These are phyloP conservation scores for Plumapathes pennacea DNA, from an alignment of 92 coral and sea anemone genomes.

Conservation along the genomic window DNA sequence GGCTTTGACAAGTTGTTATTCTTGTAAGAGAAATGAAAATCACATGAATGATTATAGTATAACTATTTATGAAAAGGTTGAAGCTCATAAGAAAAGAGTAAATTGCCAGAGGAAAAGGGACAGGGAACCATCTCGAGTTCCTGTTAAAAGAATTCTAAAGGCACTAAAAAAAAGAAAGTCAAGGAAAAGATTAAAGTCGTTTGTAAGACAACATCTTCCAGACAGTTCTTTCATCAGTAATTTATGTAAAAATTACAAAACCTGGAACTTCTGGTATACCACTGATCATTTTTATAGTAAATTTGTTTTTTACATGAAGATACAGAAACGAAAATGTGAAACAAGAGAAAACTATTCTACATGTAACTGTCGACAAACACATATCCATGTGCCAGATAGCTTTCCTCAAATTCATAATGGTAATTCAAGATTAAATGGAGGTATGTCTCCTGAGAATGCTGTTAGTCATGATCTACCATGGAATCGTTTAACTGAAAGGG, in stretches of 20 bases:
- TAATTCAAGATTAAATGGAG: slow-evolving; percentile 25
- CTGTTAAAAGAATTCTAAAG: slow-evolving; percentile 15
- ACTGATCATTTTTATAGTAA: slow-evolving; percentile 10
- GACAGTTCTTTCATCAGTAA: slow-evolving; percentile 8
- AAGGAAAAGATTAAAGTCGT: slow-evolving; percentile 13
- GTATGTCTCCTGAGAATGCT: slow-evolving; percentile 16
- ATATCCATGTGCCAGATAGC: slow-evolving; percentile 1
- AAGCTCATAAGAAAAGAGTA: slow-evolving; percentile 3
- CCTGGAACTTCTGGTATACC: not conserved
- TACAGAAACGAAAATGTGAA: not conserved
- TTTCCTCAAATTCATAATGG: slow-evolving; percentile 1
- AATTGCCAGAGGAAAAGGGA: slow-evolving; percentile 7
- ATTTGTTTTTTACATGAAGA: slow-evolving; percentile 2
- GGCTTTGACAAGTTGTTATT: too few species aligned
- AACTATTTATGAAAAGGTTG: slow-evolving; percentile 10
- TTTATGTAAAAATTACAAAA: slow-evolving; percentile 20
- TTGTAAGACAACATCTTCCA: slow-evolving; percentile 22
- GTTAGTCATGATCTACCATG: slow-evolving; percentile 5
- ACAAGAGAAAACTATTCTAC: slow-evolving; percentile 6
- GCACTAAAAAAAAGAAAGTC: slow-evolving; percentile 9
- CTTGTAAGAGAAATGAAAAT: too few species aligned
- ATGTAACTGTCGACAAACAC: slow-evolving; percentile 10
- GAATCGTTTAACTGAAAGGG: slow-evolving; percentile 23
- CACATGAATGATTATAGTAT: too few species aligned
- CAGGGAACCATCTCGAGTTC: slow-evolving; percentile 24